A percentile compares a stretch with the other conserved stretches of the same genome.
These are phyloP conservation scores for Drosophila punjabiensis DNA, from an alignment of 1,140 invertebrate genomes.

Conservation along the genomic window DNA sequence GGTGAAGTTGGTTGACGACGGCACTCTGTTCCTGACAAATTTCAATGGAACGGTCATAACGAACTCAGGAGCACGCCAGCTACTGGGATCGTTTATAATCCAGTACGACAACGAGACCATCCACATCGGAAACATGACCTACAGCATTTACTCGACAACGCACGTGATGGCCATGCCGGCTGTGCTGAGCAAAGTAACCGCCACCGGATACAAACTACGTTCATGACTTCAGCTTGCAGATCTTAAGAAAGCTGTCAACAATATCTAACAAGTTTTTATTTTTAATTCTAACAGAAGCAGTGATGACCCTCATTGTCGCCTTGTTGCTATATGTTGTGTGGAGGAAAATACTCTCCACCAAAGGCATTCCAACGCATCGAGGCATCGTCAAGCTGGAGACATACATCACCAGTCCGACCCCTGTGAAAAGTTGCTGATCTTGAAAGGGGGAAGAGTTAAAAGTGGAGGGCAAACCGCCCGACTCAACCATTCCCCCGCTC, in stretches of 20 bases:
- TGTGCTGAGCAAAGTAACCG: too few species aligned
- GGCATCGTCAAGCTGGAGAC: too few species aligned
- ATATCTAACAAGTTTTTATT: conserved; percentile 6
- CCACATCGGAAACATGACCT: not conserved
- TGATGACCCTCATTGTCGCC: not conserved
- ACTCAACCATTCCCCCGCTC: too few species aligned
- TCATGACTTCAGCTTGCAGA: not conserved
- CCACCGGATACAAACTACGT: not conserved
- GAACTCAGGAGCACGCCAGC: not conserved
- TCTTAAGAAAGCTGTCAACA: not conserved
- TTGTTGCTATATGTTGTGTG: not conserved
- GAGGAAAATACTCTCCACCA: not conserved
- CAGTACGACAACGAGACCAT: not conserved
- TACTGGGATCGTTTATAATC: not conserved
- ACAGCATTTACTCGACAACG: not conserved
- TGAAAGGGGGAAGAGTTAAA: too few species aligned
- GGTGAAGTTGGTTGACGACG: not conserved
- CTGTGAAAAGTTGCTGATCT: too few species aligned
- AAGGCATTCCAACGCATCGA: too few species aligned
- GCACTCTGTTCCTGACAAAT: not conserved
- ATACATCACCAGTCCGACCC: too few species aligned
- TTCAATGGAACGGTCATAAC: not conserved
- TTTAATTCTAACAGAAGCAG: not conserved
- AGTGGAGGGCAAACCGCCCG: too few species aligned
- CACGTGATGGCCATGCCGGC: conserved; percentile 1